A percentile compares a stretch with the other conserved stretches of the same genome.
phyloP scores from a whole-genome alignment of 2,113 vertebrate genomes.

The Pyrgilauda ruficollis region DNA sequence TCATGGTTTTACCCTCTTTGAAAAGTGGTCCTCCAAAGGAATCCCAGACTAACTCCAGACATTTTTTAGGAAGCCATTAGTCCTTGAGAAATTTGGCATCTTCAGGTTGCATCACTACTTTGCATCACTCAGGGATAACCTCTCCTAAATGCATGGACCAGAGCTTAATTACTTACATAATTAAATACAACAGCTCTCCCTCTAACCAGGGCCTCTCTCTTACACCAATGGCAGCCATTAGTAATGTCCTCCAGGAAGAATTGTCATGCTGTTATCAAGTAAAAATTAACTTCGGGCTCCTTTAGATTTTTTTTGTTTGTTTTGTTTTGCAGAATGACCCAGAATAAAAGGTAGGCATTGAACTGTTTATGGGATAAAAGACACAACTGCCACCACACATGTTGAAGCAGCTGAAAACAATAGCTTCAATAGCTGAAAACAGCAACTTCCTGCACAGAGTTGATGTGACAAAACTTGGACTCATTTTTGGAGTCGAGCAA shows the following conservation, averaged over 20 bases:
- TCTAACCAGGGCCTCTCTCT: not conserved
- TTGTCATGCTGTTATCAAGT: not conserved
- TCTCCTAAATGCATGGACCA: not conserved
- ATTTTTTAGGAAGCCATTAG: not conserved
- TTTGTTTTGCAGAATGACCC: slow-evolving; percentile 4
- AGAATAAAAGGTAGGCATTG: not conserved
- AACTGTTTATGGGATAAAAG: slow-evolving; percentile 25
- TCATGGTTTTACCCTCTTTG: not conserved
- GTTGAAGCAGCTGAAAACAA: slow-evolving; percentile 29
- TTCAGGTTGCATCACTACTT: not conserved
- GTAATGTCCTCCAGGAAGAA: not conserved
- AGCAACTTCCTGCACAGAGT: slow-evolving; percentile 22
- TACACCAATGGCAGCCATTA: not conserved
- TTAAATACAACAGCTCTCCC: not conserved
- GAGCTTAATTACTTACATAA: not conserved
- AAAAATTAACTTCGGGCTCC: not conserved
- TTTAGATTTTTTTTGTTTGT: not conserved
- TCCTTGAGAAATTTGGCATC: not conserved
- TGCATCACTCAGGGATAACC: not conserved
- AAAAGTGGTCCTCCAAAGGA: not conserved
- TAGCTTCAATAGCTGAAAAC: slow-evolving; percentile 41
- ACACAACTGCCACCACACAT: not conserved
- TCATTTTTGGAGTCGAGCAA: not conserved
- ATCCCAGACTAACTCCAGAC: not conserved
- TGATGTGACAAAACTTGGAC: slow-evolving; percentile 31